Conservation (phyloP, 2,797 vertebrate species). For the Pelochelys cantorii region DNA sequence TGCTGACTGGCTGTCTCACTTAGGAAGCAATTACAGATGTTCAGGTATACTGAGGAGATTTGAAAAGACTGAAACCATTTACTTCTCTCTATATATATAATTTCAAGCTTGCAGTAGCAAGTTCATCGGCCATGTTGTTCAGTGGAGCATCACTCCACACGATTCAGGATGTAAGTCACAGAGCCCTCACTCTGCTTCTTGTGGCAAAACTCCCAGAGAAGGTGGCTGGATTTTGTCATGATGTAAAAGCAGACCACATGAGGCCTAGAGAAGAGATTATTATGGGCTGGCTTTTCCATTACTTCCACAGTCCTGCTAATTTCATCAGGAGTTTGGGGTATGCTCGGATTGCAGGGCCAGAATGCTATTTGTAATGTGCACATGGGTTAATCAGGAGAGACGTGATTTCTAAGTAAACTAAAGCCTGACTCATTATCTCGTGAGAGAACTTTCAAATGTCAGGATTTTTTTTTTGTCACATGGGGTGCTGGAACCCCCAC, state of each 20-base stretch:
- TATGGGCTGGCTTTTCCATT: no score
- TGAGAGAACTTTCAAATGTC: no score
- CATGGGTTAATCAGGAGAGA: no score
- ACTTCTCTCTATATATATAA: neutral
- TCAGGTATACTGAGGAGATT: neutral
- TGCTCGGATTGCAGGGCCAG: neutral
- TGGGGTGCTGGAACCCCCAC: no score
- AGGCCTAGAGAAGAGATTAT: neutral
- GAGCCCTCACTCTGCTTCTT: neutral
- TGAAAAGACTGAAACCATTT: neutral
- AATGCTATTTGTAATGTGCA: neutral
- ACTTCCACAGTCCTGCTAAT: no score
- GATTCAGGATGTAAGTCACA: neutral
- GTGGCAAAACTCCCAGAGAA: neutral
- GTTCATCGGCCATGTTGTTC: neutral
- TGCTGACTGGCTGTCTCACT: neutral
- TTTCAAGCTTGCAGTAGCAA: neutral
- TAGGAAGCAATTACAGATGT: neutral
- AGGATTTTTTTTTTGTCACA: no score
- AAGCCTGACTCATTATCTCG: no score
- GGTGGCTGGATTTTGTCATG: neutral
- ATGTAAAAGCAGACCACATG: neutral
- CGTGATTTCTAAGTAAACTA: no score
- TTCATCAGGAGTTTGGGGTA: neutral
- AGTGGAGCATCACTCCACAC: accelerated